Conservation (phyloP, 2,888 invertebrate species). For the Erebia palarica region DNA sequence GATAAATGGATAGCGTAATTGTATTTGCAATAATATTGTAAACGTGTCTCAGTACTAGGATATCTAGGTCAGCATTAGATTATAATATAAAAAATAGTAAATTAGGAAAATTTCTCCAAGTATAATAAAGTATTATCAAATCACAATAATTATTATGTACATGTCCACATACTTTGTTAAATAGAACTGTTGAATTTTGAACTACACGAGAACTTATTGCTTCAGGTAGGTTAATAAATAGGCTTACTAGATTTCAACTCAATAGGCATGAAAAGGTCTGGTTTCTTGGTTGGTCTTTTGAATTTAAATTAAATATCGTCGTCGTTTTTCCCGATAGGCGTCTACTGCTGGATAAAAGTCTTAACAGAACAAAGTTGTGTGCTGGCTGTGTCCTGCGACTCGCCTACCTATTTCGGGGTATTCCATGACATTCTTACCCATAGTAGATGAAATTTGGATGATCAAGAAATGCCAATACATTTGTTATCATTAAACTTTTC, state of each 20-base stretch:
- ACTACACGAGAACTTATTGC: not conserved
- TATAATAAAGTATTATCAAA: not conserved
- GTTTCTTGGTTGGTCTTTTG: not conserved
- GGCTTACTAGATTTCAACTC: not conserved
- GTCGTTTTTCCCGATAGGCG: no score
- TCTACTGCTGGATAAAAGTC: no score
- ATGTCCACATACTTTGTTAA: not conserved
- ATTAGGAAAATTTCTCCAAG: not conserved
- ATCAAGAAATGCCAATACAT: no score
- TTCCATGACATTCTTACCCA: no score
- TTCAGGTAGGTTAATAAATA: not conserved
- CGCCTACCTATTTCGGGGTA: no score
- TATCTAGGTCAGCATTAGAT: not conserved
- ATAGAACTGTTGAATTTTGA: not conserved
- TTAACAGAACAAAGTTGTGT: no score
- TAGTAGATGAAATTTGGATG: no score
- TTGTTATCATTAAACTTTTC: no score
- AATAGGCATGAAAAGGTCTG: not conserved
- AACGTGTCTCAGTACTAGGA: not conserved
- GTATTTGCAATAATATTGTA: not conserved
- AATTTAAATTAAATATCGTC: not conserved
- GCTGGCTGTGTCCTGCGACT: no score
- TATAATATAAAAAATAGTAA: not conserved
- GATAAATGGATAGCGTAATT: constrained; percentile 7
- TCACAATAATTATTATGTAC: not conserved